Percentiles rank a stretch among this genome's conserved stretches.
Conservation (phyloP, 2,113 vertebrate genomes). For the Antennarius striatus region DNA sequence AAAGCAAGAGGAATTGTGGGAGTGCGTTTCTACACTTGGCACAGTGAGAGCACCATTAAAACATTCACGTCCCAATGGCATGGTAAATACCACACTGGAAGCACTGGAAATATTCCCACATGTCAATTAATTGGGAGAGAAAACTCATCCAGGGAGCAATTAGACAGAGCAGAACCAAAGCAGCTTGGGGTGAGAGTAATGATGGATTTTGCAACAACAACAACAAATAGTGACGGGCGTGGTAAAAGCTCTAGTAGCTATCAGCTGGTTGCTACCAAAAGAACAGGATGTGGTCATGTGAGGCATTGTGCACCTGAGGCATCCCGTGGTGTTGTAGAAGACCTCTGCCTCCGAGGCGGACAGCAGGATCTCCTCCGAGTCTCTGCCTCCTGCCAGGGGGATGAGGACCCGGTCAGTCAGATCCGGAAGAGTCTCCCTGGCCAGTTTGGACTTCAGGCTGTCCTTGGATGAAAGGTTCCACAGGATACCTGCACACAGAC, state of each 20-base stretch:
- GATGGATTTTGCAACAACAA: background rate
- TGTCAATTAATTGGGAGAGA: background rate
- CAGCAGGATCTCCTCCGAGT: slow-evolving; percentile 63
- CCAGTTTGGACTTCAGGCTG: slow-evolving; percentile 89
- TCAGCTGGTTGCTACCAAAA: slow-evolving; percentile 5
- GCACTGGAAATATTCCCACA: background rate
- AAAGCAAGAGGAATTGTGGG: background rate
- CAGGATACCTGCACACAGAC: slow-evolving; percentile 84
- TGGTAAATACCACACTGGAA: background rate
- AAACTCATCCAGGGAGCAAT: background rate
- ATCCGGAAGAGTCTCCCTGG: slow-evolving; percentile 82
- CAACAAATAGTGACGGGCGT: slow-evolving; percentile 5
- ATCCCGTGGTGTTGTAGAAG: slow-evolving; percentile 95
- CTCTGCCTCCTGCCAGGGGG: slow-evolving; percentile 80
- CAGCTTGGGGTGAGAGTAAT: background rate
- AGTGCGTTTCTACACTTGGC: background rate
- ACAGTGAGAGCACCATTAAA: background rate
- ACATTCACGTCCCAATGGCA: no score
- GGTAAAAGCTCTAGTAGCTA: slow-evolving; percentile 1
- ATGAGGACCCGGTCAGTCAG: slow-evolving; percentile 86
- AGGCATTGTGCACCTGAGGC: slow-evolving; percentile 85
- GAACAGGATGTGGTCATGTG: slow-evolving; percentile 8
- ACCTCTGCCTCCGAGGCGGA: slow-evolving; percentile 87
- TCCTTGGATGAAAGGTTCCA: slow-evolving; percentile 99
- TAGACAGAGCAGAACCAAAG: background rate